Percentiles rank a stretch among this genome's conserved stretches.
Conservation (phyloP, 2,113 vertebrate species). For the Madoqua kirkii region DNA sequence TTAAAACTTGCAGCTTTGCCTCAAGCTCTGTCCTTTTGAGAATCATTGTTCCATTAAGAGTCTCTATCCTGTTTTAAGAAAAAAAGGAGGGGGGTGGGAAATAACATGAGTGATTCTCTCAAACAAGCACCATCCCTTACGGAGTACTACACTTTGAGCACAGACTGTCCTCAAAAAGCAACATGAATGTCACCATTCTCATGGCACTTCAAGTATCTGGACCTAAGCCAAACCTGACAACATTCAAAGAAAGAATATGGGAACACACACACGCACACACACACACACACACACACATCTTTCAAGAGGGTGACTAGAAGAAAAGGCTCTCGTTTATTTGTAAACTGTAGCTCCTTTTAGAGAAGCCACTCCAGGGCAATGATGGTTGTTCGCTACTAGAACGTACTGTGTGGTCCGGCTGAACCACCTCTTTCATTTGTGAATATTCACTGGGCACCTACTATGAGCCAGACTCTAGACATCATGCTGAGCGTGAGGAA, state of each 20-base stretch:
- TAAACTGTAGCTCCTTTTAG: not conserved
- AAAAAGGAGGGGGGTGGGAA: rapidly evolving
- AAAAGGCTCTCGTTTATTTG: not conserved
- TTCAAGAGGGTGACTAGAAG: not conserved
- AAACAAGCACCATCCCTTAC: constrained; percentile 11
- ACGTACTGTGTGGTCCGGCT: not conserved
- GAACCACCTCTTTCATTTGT: not conserved
- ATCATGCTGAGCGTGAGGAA: rapidly evolving
- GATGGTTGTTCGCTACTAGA: not conserved
- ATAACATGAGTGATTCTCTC: not conserved
- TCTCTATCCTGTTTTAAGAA: constrained; percentile 86
- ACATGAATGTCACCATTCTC: not conserved
- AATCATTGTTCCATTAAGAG: constrained; percentile 85
- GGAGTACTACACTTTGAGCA: not conserved
- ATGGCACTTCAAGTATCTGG: not conserved
- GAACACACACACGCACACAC: too few relatives aligned
- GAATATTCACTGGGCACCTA: not conserved
- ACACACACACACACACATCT: not conserved
- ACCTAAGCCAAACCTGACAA: constrained; percentile 12
- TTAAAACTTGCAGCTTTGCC: constrained; percentile 86
- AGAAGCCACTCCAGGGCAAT: not conserved
- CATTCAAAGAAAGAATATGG: not conserved
- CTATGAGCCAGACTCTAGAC: not conserved
- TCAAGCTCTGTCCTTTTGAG: constrained; percentile 90
- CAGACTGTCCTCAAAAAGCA: not conserved